Percentiles rank a stretch among this genome's conserved stretches.
These are phyloP conservation scores for Drosophila mayaguana DNA, from an alignment of 2,888 invertebrate genomes.

Conservation along the genomic window DNA sequence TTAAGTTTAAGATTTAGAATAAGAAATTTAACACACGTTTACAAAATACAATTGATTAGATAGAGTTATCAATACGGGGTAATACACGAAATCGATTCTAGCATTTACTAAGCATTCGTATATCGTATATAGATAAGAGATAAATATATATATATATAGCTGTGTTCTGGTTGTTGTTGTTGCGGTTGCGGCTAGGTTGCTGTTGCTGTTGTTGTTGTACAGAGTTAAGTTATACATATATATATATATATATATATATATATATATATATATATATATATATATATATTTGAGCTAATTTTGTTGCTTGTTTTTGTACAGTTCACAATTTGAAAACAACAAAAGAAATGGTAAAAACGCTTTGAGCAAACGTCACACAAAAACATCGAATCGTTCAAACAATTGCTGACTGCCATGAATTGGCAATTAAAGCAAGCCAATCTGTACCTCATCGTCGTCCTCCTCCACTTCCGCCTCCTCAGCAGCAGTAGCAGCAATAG, in stretches of 20 bases:
- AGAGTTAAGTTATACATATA: constrained; percentile 22
- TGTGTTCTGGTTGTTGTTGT: constrained; percentile 31
- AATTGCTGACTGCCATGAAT: constrained; percentile 37
- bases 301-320: constrained; percentile 37
- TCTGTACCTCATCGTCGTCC: constrained; percentile 85
- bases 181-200: constrained; percentile 47
- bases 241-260: constrained; percentile 8
- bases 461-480: constrained; percentile 68
- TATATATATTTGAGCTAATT: constrained; percentile 14
- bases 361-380: constrained; percentile 64
- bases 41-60: constrained; percentile 64
- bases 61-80: constrained; percentile 4
- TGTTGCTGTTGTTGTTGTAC: constrained; percentile 24
- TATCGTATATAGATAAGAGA: constrained; percentile 1
- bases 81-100: constrained; percentile 31
- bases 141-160: constrained; percentile 14
- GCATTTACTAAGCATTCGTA: constrained; percentile 39
- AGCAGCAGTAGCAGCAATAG: constrained; percentile 6
- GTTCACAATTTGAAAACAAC: constrained; percentile 34
- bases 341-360: constrained; percentile 9
- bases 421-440: constrained; percentile 83
- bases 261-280: background rate
- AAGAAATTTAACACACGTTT: constrained; percentile 53
- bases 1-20: constrained; percentile 10
- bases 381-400: constrained; percentile 41